Evolutionary conservation across 2,888 invertebrate species (phyloP).

Genomic region (Colletes collaris): DNA sequence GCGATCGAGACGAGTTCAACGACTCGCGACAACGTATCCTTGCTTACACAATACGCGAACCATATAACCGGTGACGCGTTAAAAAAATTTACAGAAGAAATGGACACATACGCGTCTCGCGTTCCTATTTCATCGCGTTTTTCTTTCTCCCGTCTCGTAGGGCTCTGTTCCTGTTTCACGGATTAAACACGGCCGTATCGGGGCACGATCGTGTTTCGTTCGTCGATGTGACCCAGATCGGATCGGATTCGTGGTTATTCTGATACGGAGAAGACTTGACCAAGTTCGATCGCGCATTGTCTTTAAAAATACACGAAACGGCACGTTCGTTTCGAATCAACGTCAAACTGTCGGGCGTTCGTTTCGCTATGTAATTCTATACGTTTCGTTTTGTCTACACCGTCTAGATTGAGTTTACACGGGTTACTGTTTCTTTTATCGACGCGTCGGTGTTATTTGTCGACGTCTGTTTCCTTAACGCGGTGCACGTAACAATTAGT

Average conservation of each 20-base stretch:
- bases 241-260: constrained; percentile 62
- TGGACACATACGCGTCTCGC: background rate
- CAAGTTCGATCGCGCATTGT: constrained; percentile 24
- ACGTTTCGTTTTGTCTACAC: background rate
- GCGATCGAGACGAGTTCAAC: too few relatives aligned
- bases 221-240: constrained; percentile 49
- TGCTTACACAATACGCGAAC: too few relatives aligned
- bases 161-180: constrained; percentile 17
- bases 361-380: constrained; percentile 17
- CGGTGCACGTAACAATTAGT: background rate
- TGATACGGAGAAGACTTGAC: constrained; percentile 27
- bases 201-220: constrained; percentile 58
- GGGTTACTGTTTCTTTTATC: constrained; percentile 3
- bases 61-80: too few relatives aligned
- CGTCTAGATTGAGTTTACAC: constrained; percentile 19
- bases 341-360: background rate
- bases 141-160: background rate
- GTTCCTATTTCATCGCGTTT: background rate
- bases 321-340: background rate
- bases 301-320: constrained; percentile 36
- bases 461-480: background rate
- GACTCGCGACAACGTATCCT: too few relatives aligned
- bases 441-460: constrained; percentile 1
- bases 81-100: background rate
- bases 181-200: constrained; percentile 42